A percentile compares a stretch with the other conserved stretches of the same genome.
These are phyloP conservation scores for Macropis europaea DNA, from an alignment of 2,888 invertebrate genomes.

Conservation along the genomic window DNA sequence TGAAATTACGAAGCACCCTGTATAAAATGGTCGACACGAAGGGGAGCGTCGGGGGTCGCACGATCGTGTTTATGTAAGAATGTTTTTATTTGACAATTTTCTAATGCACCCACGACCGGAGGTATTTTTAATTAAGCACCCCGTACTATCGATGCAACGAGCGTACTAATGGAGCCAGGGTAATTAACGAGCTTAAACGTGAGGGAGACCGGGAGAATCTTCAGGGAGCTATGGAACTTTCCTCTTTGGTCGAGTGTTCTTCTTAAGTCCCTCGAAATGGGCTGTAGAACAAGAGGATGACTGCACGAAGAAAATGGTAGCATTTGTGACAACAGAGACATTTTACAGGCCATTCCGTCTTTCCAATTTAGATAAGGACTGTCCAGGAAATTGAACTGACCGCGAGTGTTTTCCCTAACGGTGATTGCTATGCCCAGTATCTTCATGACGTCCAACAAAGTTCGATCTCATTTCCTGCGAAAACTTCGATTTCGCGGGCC, in stretches of 20 bases:
- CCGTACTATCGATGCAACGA: background rate
- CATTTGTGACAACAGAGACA: background rate
- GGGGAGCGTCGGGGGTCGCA: no score
- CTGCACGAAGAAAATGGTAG: no score
- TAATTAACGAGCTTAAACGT: slow-evolving; percentile 52
- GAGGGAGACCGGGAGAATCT: background rate
- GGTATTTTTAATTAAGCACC: background rate
- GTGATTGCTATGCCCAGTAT: background rate
- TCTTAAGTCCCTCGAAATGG: no score
- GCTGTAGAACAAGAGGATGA: no score
- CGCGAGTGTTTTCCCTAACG: background rate
- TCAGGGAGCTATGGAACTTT: no score
- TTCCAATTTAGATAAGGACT: slow-evolving; percentile 69
- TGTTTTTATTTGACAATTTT: background rate
- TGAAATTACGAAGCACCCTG: no score
- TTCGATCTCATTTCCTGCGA: background rate
- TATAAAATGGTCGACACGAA: background rate
- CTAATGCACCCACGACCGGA: background rate
- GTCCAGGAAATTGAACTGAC: slow-evolving; percentile 27
- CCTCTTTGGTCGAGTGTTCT: no score
- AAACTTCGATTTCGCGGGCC: background rate
- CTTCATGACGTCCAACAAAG: background rate
- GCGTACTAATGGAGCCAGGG: slow-evolving; percentile 53
- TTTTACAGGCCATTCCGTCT: slow-evolving; percentile 57
- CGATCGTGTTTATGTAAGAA: no score